Conservation (phyloP, 1,140 invertebrate species). For the Agrypnia vestita region DNA sequence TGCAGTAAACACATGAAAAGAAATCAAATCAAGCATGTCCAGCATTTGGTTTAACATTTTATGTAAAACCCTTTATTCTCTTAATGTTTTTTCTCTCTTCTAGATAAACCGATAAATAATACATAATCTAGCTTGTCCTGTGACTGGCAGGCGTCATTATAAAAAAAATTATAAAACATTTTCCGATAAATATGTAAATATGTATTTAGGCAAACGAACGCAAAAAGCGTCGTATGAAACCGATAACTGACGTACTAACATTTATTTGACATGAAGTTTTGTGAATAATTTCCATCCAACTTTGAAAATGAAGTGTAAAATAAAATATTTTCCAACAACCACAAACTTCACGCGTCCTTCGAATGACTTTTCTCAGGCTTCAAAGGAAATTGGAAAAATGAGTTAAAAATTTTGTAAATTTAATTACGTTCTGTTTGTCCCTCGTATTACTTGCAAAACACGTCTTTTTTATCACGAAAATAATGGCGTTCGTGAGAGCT, state of each 20-base stretch:
- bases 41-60: too few relatives aligned
- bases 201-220: too few relatives aligned
- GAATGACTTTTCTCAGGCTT: background rate
- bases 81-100: too few relatives aligned
- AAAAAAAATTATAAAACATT: too few relatives aligned
- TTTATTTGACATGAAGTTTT: slow-evolving; percentile 28
- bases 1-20: too few relatives aligned
- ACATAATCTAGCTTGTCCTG: too few relatives aligned
- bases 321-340: slow-evolving; percentile 7
- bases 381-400: background rate
- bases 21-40: too few relatives aligned
- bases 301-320: slow-evolving; percentile 29
- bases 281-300: slow-evolving; percentile 8
- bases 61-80: too few relatives aligned
- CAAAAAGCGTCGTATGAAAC: background rate
- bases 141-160: too few relatives aligned
- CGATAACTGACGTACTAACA: background rate
- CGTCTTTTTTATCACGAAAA: background rate
- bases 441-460: background rate
- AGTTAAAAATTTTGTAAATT: background rate
- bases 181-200: too few relatives aligned
- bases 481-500: background rate
- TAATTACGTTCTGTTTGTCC: background rate
- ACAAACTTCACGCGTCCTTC: background rate
- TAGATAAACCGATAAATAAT: too few relatives aligned